Conservation (phyloP, 2,113 vertebrate species). For the Coracopsis vasa region DNA sequence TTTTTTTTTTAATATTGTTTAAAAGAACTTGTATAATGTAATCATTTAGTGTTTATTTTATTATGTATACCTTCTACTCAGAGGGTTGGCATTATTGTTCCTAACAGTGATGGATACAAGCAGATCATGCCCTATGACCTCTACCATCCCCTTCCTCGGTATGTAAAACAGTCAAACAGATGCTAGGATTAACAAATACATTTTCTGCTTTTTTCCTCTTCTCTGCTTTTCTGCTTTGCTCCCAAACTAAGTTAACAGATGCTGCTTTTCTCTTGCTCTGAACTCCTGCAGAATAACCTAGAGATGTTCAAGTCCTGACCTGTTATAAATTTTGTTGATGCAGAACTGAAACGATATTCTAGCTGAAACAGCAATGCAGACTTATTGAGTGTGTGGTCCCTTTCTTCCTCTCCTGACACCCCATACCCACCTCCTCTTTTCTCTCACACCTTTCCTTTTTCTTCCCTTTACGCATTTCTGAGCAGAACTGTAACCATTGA, state of each 20-base stretch:
- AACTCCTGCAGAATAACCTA: not conserved
- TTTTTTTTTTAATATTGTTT: conserved; percentile 50
- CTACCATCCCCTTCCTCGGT: conserved; percentile 97
- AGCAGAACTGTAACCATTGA: not conserved
- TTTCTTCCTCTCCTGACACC: not conserved
- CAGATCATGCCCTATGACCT: conserved; percentile 99
- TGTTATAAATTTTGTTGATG: conserved; percentile 11
- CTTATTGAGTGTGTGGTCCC: not conserved
- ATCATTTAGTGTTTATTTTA: conserved; percentile 82
- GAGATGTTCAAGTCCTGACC: not conserved
- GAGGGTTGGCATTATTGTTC: conserved; percentile 85
- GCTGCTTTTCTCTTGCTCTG: conserved; percentile 3
- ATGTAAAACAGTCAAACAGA: conserved; percentile 74
- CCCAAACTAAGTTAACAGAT: conserved; percentile 5
- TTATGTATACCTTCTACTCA: conserved; percentile 84
- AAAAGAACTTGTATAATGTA: conserved; percentile 65
- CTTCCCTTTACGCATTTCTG: not conserved
- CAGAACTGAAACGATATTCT: not conserved
- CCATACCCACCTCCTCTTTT: rapidly evolving
- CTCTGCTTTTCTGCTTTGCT: conserved; percentile 15
- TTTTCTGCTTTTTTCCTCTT: not conserved
- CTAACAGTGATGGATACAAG: conserved; percentile 97
- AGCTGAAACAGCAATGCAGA: not conserved
- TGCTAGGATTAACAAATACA: conserved; percentile 53
- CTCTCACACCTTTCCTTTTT: not conserved